phyloP scores from a whole-genome alignment of 2,113 vertebrate species.

The Pterocles gutturalis region DNA sequence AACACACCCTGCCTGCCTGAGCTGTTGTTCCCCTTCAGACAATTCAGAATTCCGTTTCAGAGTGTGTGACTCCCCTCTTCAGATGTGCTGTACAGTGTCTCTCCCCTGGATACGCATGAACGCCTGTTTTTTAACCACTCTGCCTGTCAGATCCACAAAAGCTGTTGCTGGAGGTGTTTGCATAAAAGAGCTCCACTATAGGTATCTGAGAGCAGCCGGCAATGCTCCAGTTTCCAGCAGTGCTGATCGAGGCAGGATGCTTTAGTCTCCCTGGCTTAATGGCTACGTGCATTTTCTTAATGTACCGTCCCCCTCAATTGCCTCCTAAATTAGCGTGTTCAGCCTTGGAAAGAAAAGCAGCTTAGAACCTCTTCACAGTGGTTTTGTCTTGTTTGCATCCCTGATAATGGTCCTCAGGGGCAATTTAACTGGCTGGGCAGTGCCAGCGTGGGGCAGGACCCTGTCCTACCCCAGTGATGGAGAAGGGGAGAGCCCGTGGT shows the following conservation, averaged over 20 bases:
- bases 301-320: constrained; percentile 58
- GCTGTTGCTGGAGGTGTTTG: constrained; percentile 68
- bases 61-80: constrained; percentile 40
- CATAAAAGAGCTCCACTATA: constrained; percentile 64
- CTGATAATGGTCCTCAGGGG: accelerated
- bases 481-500: accelerated
- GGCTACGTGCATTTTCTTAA: constrained; percentile 36
- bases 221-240: constrained; percentile 65
- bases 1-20: neutral
- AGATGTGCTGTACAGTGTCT: constrained; percentile 67
- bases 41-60: neutral
- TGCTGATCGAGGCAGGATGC: constrained; percentile 50
- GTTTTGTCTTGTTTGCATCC: neutral
- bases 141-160: constrained; percentile 71
- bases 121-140: constrained; percentile 72
- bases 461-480: accelerated
- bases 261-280: constrained; percentile 68
- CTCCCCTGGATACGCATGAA: constrained; percentile 67
- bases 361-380: neutral
- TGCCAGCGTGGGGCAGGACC: neutral
- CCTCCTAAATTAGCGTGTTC: constrained; percentile 46
- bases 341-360: constrained; percentile 15
- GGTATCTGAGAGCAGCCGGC: constrained; percentile 68
- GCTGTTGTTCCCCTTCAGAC: constrained; percentile 32
- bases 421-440: neutral